These are phyloP conservation scores for Tylochromis polylepis DNA, from an alignment of 2,113 vertebrate genomes.

Conservation along the genomic window DNA sequence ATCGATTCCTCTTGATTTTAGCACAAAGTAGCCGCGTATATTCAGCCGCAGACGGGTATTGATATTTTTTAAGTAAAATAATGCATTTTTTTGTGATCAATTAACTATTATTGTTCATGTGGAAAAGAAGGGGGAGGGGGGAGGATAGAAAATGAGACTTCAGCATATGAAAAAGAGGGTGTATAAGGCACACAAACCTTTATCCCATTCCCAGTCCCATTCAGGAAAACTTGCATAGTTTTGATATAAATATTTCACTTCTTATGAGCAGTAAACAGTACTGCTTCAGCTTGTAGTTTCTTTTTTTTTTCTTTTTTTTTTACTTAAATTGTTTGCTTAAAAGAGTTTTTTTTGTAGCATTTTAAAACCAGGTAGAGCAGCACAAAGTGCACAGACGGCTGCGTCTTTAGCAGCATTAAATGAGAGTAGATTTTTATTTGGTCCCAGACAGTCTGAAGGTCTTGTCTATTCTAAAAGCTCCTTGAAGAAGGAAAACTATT, in stretches of 20 bases:
- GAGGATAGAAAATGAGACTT: background rate
- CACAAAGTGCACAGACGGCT: background rate
- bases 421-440: conserved; percentile 34
- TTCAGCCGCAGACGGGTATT: rapidly evolving
- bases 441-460: conserved; percentile 51
- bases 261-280: rapidly evolving
- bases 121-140: background rate
- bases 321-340: background rate
- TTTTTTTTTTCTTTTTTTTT: background rate
- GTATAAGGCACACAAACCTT: background rate
- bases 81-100: rapidly evolving
- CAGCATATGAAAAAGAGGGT: background rate
- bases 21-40: rapidly evolving
- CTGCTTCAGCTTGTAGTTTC: background rate
- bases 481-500: conserved; percentile 16
- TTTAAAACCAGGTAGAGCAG: background rate
- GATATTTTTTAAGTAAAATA: background rate
- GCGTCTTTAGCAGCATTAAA: conserved; percentile 1
- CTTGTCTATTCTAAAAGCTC: conserved; percentile 33
- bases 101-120: background rate
- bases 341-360: background rate
- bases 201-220: background rate
- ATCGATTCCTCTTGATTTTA: background rate
- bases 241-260: background rate
- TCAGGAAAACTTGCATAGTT: background rate